Evolutionary conservation across 2,797 vertebrate species (phyloP).

Genomic region (Lithobates sylvaticus): DNA sequence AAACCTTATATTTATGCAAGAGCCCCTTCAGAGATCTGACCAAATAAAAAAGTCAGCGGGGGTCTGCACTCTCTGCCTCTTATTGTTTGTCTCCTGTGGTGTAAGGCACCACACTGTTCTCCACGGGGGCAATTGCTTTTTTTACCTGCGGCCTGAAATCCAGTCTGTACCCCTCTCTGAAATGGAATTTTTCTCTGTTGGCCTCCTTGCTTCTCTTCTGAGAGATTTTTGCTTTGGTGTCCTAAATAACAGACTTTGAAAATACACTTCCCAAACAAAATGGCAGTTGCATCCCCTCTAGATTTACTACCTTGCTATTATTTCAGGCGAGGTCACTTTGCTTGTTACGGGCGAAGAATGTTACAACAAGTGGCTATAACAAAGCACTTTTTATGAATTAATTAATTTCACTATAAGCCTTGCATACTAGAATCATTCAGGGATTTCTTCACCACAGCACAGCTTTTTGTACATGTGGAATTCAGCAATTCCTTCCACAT

Average conservation of each 20-base stretch:
- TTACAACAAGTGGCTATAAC: not conserved
- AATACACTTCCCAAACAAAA: too few species aligned
- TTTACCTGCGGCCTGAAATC: not conserved
- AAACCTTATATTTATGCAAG: not conserved
- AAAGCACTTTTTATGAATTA: too few species aligned
- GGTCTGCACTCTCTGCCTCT: not conserved
- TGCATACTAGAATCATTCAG: too few species aligned
- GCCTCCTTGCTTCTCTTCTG: not conserved
- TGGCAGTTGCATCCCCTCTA: too few species aligned
- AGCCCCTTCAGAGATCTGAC: not conserved
- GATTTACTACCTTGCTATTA: not conserved
- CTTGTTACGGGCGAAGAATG: not conserved
- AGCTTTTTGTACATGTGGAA: too few species aligned
- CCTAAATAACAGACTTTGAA: not conserved
- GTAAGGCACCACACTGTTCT: not conserved
- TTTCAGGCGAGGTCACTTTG: not conserved
- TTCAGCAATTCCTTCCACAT: too few species aligned
- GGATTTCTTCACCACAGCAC: too few species aligned
- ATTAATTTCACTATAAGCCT: too few species aligned
- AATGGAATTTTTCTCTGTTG: not conserved
- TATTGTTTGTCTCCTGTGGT: not conserved
- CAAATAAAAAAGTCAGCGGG: conserved; percentile 18
- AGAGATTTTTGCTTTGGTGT: not conserved
- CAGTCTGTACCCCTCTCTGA: not conserved
- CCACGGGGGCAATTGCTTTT: conserved; percentile 18